Evolutionary conservation across 1,140 invertebrate species (phyloP).

Genomic region (Solenopsis invicta): DNA sequence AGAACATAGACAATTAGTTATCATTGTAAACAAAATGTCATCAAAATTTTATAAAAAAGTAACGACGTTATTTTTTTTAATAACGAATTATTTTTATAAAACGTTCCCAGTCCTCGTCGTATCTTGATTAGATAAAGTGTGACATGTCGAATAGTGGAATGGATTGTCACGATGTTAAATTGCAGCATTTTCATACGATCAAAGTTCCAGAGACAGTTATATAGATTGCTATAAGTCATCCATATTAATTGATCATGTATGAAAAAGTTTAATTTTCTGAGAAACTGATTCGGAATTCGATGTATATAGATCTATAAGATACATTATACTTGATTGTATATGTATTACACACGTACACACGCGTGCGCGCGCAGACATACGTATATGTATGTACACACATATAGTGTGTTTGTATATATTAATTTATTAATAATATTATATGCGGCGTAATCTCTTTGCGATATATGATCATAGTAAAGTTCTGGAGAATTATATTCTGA

Average conservation of each 20-base stretch:
- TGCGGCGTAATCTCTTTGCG: background rate
- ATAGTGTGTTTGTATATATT: constrained; percentile 21
- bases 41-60: too few species aligned
- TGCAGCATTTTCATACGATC: constrained; percentile 44
- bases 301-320: constrained; percentile 63
- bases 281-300: constrained; percentile 10
- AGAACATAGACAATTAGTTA: too few species aligned
- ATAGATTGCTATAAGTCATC: constrained; percentile 33
- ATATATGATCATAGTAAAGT: background rate
- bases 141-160: background rate
- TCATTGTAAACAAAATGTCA: too few species aligned
- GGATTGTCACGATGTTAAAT: background rate
- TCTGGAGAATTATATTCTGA: background rate
- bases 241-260: constrained; percentile 36
- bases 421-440: constrained; percentile 42
- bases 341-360: constrained; percentile 58
- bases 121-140: background rate
- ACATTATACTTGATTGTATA: constrained; percentile 59
- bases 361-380: background rate
- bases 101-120: too few species aligned
- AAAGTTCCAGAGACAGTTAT: background rate
- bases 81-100: too few species aligned
- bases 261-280: constrained; percentile 55
- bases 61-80: too few species aligned
- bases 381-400: constrained; percentile 39